phyloP scores from a whole-genome alignment of 2,797 vertebrate genomes.

The Amblyraja radiata region DNA sequence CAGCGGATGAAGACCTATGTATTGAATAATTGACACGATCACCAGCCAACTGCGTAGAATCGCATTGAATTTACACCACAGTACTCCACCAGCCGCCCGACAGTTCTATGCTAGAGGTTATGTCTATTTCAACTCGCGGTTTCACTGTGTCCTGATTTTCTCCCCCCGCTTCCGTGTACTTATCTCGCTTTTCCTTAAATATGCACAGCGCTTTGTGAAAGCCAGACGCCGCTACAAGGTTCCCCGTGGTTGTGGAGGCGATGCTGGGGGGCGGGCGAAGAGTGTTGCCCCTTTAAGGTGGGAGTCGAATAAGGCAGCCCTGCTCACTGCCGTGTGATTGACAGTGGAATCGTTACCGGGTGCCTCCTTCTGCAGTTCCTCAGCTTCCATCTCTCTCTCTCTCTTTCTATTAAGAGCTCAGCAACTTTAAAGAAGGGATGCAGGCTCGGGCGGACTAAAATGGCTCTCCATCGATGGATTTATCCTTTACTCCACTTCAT shows the following conservation, averaged over 20 bases:
- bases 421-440: constrained; percentile 31
- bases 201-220: background rate
- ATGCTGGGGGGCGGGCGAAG: background rate
- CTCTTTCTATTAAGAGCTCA: background rate
- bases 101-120: background rate
- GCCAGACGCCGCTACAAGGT: background rate
- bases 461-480: constrained; percentile 34
- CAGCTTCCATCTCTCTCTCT: constrained; percentile 15
- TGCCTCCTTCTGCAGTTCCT: constrained; percentile 1
- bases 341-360: background rate
- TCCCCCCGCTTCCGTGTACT: background rate
- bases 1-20: too few species aligned
- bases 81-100: background rate
- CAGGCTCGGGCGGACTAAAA: constrained; percentile 26
- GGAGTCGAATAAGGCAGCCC: background rate
- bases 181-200: background rate
- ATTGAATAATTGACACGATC: background rate
- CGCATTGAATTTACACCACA: background rate
- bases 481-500: constrained; percentile 21
- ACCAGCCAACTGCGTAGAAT: background rate
- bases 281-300: constrained; percentile 25
- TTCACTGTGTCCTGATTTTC: background rate
- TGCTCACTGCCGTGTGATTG: background rate
- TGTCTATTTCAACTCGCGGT: background rate
- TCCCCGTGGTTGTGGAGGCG: background rate